Percentiles rank a stretch among this genome's conserved stretches.
Evolutionary conservation across 2,113 vertebrate genomes (phyloP).

Genomic region (Coracopsis vasa): DNA sequence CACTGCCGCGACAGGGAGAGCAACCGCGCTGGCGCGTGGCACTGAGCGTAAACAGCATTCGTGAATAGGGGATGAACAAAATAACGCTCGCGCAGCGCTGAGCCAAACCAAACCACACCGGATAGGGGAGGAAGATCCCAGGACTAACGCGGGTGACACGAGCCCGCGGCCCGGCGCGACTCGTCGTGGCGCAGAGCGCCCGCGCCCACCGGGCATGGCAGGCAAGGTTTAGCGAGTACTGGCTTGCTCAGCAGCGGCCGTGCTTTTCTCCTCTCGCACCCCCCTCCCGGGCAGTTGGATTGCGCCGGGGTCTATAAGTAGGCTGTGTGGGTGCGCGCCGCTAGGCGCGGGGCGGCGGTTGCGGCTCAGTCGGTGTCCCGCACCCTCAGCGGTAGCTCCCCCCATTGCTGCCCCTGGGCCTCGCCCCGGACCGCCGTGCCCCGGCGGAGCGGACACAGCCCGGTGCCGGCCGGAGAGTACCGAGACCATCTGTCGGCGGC

Average conservation of each 20-base stretch:
- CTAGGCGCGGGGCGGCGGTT: background rate
- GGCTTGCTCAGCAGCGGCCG: background rate
- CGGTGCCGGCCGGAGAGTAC: background rate
- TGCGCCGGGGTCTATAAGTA: background rate
- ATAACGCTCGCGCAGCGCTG: background rate
- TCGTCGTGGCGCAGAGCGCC: fast-evolving
- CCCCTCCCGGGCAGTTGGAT: slow-evolving; percentile 2
- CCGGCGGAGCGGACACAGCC: background rate
- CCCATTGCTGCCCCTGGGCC: background rate
- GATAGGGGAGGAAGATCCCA: background rate
- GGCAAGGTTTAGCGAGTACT: background rate
- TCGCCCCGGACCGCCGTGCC: background rate
- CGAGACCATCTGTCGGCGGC: background rate
- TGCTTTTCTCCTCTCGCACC: fast-evolving
- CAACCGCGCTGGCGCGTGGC: background rate
- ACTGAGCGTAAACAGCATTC: background rate
- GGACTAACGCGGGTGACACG: fast-evolving
- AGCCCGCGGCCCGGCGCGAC: fast-evolving
- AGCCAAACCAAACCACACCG: background rate
- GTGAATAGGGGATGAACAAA: background rate
- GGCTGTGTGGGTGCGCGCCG: fast-evolving
- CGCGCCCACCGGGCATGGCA: fast-evolving
- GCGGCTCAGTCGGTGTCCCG: fast-evolving
- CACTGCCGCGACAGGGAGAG: fast-evolving
- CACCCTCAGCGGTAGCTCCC: fast-evolving